Percentiles rank a stretch among this genome's conserved stretches.
Conservation (phyloP, 2,888 invertebrate genomes). For the Chymomyza caudatula region DNA sequence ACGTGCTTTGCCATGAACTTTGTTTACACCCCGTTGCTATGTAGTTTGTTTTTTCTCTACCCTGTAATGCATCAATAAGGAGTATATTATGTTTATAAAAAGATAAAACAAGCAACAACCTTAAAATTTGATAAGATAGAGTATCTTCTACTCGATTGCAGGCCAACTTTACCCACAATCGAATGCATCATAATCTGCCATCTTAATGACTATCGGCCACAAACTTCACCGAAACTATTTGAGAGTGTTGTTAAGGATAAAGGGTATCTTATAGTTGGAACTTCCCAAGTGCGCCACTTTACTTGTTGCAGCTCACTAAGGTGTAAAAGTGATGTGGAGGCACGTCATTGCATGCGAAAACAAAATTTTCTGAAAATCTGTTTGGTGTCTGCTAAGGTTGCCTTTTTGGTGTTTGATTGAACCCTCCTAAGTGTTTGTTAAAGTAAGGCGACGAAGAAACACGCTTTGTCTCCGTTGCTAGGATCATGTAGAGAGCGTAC, state of each 20-base stretch:
- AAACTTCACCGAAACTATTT: background rate
- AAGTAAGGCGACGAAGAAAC: background rate
- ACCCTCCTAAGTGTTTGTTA: background rate
- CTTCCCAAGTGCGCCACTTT: background rate
- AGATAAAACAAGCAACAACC: background rate
- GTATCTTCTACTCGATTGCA: too few species aligned
- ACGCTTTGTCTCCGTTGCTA: too few species aligned
- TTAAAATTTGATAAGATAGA: too few species aligned
- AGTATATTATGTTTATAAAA: background rate
- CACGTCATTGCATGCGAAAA: background rate
- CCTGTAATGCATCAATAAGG: background rate
- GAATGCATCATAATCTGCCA: too few species aligned
- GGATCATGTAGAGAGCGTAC: too few species aligned
- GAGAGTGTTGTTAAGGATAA: background rate
- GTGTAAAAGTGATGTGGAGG: background rate
- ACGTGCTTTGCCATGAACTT: conserved; percentile 52
- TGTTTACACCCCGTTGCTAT: conserved; percentile 50
- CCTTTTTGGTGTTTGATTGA: background rate
- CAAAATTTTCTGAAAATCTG: background rate
- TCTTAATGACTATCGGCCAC: too few species aligned
- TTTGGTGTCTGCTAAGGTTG: background rate
- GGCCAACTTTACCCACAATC: too few species aligned
- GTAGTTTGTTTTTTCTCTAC: conserved; percentile 29
- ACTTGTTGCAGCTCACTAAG: too few species aligned
- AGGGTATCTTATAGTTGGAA: background rate